Evolutionary conservation across 2,113 vertebrate species (phyloP).

Genomic region (Spilogale gracilis): DNA sequence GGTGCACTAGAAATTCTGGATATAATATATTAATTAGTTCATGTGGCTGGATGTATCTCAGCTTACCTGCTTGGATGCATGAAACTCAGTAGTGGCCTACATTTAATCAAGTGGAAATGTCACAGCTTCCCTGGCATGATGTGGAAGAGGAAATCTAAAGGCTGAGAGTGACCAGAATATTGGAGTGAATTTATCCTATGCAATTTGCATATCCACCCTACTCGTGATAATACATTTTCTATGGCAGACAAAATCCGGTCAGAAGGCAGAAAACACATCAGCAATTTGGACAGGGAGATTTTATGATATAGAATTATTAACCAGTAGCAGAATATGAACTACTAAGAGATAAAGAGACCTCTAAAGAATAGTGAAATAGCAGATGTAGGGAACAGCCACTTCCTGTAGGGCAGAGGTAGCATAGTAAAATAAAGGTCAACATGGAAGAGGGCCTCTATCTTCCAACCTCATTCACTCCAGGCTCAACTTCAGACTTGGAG

Average conservation of each 20-base stretch:
- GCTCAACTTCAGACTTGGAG: not conserved
- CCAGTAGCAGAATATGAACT: not conserved
- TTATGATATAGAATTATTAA: not conserved
- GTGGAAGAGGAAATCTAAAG: constrained; percentile 7
- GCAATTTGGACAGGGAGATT: not conserved
- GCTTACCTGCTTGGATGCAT: not conserved
- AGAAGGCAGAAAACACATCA: not conserved
- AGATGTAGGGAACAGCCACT: not conserved
- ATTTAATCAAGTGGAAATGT: not conserved
- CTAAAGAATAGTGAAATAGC: not conserved
- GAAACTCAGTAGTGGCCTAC: not conserved
- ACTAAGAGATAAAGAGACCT: not conserved
- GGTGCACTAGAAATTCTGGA: not conserved
- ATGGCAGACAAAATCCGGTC: not conserved
- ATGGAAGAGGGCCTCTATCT: not conserved
- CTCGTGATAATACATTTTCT: not conserved
- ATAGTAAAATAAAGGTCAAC: not conserved
- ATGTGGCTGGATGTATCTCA: not conserved
- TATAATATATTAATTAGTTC: not conserved
- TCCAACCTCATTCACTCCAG: not conserved
- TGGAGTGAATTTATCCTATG: not conserved
- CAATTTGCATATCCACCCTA: not conserved
- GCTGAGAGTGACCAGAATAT: not conserved
- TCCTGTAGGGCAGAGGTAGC: not conserved
- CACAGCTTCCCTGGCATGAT: not conserved